Evolutionary conservation across 2,113 vertebrate species (phyloP).

Genomic region (Rhinolophus sinicus): DNA sequence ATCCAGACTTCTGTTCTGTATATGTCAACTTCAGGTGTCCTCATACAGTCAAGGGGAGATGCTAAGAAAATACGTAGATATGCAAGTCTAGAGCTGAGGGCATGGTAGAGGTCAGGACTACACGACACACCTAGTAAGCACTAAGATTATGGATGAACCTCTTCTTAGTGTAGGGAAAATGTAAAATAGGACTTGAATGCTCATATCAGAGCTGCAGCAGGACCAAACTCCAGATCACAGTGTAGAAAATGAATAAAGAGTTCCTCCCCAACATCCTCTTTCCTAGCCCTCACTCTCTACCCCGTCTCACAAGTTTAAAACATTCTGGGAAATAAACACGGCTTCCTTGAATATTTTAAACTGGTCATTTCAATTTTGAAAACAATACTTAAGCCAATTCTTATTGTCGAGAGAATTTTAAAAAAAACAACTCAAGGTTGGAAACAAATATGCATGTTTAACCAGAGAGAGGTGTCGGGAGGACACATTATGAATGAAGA

Average conservation of each 20-base stretch:
- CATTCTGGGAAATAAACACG: conserved; percentile 71
- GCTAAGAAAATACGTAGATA: background rate
- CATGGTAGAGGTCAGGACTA: background rate
- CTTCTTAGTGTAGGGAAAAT: background rate
- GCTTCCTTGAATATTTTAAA: conserved; percentile 56
- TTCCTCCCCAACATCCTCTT: conserved; percentile 13
- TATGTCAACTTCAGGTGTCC: background rate
- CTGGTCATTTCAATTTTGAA: conserved; percentile 63
- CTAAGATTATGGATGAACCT: background rate
- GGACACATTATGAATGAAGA: conserved; percentile 16
- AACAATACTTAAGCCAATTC: conserved; percentile 64
- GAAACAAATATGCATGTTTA: conserved; percentile 48
- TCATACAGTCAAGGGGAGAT: background rate
- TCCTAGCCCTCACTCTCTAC: background rate
- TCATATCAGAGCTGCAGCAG: background rate
- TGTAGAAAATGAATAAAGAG: background rate
- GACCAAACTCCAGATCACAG: background rate
- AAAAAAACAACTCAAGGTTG: conserved; percentile 29
- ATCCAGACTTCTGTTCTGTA: background rate
- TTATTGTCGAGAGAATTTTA: conserved; percentile 55
- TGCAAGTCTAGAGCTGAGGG: background rate
- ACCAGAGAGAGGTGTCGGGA: background rate
- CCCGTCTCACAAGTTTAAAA: conserved; percentile 54
- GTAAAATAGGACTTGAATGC: background rate
- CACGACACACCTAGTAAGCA: background rate